phyloP scores from a whole-genome alignment of 2,113 vertebrate species.

The Psephotus haematonotus region DNA sequence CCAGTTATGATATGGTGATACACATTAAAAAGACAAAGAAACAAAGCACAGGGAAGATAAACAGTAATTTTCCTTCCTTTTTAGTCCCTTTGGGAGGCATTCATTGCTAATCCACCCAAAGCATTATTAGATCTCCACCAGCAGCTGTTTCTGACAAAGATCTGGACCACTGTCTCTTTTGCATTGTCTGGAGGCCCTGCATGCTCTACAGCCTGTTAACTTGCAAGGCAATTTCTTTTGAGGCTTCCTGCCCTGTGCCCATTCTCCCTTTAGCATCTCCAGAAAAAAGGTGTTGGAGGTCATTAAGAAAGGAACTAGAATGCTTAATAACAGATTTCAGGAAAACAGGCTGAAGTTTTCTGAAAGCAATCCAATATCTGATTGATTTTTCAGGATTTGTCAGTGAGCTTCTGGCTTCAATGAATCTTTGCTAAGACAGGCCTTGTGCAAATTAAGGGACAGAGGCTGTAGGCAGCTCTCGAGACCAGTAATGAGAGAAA shows the following conservation, averaged over 20 bases:
- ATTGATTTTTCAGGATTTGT: conserved; percentile 28
- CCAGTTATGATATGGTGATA: not conserved
- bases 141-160: not conserved
- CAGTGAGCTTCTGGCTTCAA: not conserved
- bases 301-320: not conserved
- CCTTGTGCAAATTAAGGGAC: not conserved
- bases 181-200: not conserved
- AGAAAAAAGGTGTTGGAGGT: not conserved
- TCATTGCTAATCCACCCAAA: not conserved
- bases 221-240: not conserved
- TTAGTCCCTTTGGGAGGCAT: not conserved
- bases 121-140: not conserved
- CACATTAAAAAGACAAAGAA: not conserved
- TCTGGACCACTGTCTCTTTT: not conserved
- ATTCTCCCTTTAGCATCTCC: not conserved
- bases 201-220: not conserved
- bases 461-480: not conserved
- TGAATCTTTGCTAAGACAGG: conserved; percentile 1
- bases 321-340: not conserved
- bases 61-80: not conserved
- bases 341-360: conserved; percentile 15
- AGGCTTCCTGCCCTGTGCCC: not conserved
- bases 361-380: not conserved
- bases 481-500: not conserved
- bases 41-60: not conserved